Base-by-base conservation (phyloP, 2,888 invertebrate species). In the Spilosoma lubricipeda region DNA sequence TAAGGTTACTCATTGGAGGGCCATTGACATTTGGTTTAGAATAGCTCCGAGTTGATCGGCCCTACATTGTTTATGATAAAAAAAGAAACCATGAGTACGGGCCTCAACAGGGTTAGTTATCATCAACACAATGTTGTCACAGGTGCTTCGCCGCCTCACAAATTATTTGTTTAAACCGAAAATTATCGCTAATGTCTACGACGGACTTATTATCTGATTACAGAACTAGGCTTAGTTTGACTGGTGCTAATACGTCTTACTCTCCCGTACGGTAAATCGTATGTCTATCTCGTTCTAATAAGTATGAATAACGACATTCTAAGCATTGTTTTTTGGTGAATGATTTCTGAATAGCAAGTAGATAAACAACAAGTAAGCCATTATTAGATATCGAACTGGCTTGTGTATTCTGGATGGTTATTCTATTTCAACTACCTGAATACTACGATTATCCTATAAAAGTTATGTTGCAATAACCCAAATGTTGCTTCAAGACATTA, bases 71-170 rank as follows among this genome's bases (percentile, higher is more conserved):
- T 89, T 88, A 86, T 80, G 84, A 85, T 70, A 85, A 85, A 81
- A 81, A 86, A 81, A n/a, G n/a, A n/a, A 82, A 83, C 75, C 67
- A 73, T 77, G 79, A 80, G 76, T 78, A 77, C 86, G 91, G 93
- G 92, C 90, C 91, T 88, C 92, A 88, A 87, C 83, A 82, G 89
- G 92, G 92, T 90, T 88, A 88, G 80, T 84, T 87, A 84, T 85
- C 85, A 79, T 80, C 81, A 77, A 77, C 75, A 74, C 78, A 74
- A 67, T 92, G 89, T 93, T 92, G 82, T 84, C 87, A 90, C 94
- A 93, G 93, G 90, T 94, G 93, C 80, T 67, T 66, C 76, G 45
- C 67, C 82, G 81, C 84, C 48, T 67, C 79, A 87, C 77, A 82
- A 81, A 70, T 48, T 89, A 85, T 91, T 90, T 92, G 86, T 85